Evolutionary conservation across 2,797 vertebrate species (phyloP).

Genomic region (Betta splendens): DNA sequence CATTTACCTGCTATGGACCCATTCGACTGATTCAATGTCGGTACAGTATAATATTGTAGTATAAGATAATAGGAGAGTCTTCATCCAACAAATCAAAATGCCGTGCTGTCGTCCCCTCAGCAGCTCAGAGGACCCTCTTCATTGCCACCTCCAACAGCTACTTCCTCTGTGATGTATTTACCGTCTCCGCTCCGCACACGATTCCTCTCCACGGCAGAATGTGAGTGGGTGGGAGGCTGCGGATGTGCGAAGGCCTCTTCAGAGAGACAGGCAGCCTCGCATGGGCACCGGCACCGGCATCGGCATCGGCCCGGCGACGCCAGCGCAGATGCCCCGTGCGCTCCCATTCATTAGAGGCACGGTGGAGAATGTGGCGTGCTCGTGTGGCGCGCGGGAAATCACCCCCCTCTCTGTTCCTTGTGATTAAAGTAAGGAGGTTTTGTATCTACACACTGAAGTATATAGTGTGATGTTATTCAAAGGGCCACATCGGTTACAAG

Average conservation of each 20-base stretch:
- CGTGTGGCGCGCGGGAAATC: conserved; percentile 23
- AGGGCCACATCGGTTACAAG: too few species aligned
- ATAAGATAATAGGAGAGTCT: too few species aligned
- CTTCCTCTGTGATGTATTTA: not conserved
- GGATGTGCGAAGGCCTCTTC: conserved; percentile 45
- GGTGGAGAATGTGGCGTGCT: conserved; percentile 57
- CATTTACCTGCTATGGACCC: not conserved
- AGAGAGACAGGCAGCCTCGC: conserved; percentile 29
- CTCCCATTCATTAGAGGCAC: conserved; percentile 72
- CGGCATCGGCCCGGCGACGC: conserved; percentile 1
- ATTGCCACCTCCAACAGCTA: not conserved
- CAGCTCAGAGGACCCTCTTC: not conserved
- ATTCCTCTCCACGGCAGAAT: conserved; percentile 60
- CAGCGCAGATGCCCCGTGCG: conserved; percentile 61
- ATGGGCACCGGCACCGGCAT: too few species aligned
- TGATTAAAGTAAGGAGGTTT: not conserved
- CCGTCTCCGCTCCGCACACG: conserved; percentile 15
- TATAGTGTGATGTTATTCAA: too few species aligned
- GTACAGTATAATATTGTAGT: too few species aligned
- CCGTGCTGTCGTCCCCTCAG: not conserved
- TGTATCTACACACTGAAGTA: too few species aligned
- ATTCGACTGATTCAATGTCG: too few species aligned
- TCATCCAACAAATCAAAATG: not conserved
- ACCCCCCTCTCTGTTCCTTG: conserved; percentile 3
- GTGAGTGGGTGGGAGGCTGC: conserved; percentile 73